Conservation (phyloP, 1,140 invertebrate species). For the Lutraria rhynchaena region DNA sequence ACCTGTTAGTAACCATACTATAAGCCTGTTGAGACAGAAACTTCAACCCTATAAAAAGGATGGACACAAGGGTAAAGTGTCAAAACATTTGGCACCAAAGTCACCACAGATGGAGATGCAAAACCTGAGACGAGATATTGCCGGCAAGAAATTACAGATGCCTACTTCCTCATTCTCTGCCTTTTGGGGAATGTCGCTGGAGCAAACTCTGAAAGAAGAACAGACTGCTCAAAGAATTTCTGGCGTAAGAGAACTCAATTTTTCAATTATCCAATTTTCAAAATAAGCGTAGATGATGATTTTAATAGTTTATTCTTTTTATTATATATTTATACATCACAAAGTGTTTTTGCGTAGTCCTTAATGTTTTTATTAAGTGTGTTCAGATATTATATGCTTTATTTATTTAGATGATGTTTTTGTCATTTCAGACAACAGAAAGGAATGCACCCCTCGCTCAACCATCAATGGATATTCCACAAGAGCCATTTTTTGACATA, state of each 20-base stretch:
- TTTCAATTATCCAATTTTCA: no score
- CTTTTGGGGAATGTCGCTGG: neutral
- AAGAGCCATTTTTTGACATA: no score
- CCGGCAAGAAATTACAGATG: conserved; percentile 23
- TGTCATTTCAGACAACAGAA: conserved; percentile 28
- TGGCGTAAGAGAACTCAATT: no score
- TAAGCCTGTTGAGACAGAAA: conserved; percentile 8
- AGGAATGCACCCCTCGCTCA: conserved; percentile 14
- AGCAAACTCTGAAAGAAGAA: neutral
- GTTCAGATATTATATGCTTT: no score
- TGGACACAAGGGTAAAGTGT: neutral
- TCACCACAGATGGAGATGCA: neutral
- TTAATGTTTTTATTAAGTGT: no score
- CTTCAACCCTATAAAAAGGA: conserved; percentile 8
- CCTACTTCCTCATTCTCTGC: neutral
- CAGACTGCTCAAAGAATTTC: neutral
- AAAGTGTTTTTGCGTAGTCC: no score
- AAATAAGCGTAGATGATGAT: no score
- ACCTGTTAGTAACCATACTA: conserved; percentile 23
- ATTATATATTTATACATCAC: no score
- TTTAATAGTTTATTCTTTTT: no score
- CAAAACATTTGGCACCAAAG: neutral
- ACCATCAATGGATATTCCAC: neutral
- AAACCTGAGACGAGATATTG: neutral
- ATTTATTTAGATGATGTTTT: no score